Evolutionary conservation across 2,888 invertebrate genomes (phyloP), one percentile per base, ranked within the genome.

Genomic region (Drosophila rubida): DNA sequence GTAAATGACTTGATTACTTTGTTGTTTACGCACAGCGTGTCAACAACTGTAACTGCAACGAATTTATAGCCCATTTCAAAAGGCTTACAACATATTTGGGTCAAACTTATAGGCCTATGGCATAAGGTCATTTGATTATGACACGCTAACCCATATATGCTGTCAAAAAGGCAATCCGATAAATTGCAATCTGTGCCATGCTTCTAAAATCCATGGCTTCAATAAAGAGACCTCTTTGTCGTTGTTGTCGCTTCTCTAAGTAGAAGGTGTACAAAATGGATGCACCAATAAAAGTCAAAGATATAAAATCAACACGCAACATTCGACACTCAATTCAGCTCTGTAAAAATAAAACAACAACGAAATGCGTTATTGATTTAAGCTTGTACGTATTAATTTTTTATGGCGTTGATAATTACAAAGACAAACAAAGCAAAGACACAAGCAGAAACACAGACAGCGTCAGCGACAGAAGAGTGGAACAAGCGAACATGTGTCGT

Each of bases 351-450:
- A 45, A 41, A 49, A n/a, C 11, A 49, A 48, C 46, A 67, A 78
- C 63, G 55, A 54, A 69, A 68, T 68, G 61, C 55, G 61, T 64
- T 79, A 77, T 78, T 78, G 72, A 75, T 78, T 75, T 63, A 51
- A 63, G 69, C 46, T 60, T 54, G 65, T 27, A 23, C 50, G 59
- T 53, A 62, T 68, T 75, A 65, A 75, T 68, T 81, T 66, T 73
- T 77, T 75, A 83, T 69, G 66, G 41, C 51, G 57, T 70, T 85
- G 79, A 69, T 85, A 85, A 81, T 85, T 75, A 55, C 66, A 51
- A 61, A 72, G 39, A 61, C 61, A 72, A 61, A 64, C 65, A 74
- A 54, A 51, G 13, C 51, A 48, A 46, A 45, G 35, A 32, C 51
- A 39, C 9, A 46, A 41, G 49, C 61, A 60, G 60, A 55, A 54